These are phyloP conservation scores for Xyliphius kryptos DNA, from an alignment of 2,113 vertebrate species.

Conservation along the genomic window DNA sequence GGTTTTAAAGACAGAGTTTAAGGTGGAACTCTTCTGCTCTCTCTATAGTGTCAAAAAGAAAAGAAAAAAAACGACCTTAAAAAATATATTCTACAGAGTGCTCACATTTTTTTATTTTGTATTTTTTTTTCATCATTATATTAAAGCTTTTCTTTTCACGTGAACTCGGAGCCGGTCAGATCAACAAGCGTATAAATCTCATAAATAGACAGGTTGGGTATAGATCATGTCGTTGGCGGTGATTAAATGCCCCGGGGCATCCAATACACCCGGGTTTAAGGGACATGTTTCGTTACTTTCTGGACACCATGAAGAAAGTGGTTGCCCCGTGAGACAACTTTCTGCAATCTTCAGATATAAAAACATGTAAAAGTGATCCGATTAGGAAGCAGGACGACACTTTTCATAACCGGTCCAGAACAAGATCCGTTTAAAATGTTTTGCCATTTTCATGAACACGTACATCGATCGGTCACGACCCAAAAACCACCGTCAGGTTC, in stretches of 20 bases:
- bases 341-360: slow-evolving; percentile 59
- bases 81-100: background rate
- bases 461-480: slow-evolving; percentile 22
- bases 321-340: slow-evolving; percentile 48
- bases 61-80: slow-evolving; percentile 3
- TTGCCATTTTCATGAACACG: slow-evolving; percentile 49
- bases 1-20: too few species aligned
- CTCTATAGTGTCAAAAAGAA: background rate
- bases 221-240: slow-evolving; percentile 43
- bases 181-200: slow-evolving; percentile 51
- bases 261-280: slow-evolving; percentile 52
- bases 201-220: slow-evolving; percentile 53
- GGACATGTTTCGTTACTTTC: slow-evolving; percentile 58
- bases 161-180: slow-evolving; percentile 48
- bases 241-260: slow-evolving; percentile 55
- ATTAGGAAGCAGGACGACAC: slow-evolving; percentile 48
- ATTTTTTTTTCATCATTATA: slow-evolving; percentile 45
- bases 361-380: slow-evolving; percentile 55
- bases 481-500: too few species aligned
- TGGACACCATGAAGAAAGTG: slow-evolving; percentile 52
- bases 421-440: slow-evolving; percentile 57
- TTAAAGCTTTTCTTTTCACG: slow-evolving; percentile 39
- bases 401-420: slow-evolving; percentile 57
- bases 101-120: slow-evolving; percentile 25
- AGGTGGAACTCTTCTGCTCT: background rate